Percentiles rank a stretch among this genome's conserved stretches.
These are phyloP conservation scores for Mionectes olivaceus DNA, from an alignment of 2,797 vertebrate genomes.

Conservation along the genomic window DNA sequence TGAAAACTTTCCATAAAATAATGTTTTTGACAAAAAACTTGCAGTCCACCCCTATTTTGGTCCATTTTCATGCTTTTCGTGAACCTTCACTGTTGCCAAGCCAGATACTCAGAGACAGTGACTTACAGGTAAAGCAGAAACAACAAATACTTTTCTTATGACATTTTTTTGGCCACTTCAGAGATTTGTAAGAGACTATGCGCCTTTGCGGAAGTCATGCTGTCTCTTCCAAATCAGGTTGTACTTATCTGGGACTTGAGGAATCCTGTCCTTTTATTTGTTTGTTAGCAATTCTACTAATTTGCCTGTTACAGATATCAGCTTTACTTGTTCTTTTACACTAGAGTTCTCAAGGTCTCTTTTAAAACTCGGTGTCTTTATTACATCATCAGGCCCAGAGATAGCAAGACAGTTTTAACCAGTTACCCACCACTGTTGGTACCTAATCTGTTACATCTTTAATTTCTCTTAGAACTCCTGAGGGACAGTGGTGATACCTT, in stretches of 20 bases:
- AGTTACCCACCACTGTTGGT: background rate
- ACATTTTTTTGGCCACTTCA: background rate
- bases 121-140: background rate
- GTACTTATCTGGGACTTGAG: background rate
- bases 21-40: background rate
- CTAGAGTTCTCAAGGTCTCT: background rate
- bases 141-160: background rate
- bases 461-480: background rate
- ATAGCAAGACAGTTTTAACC: background rate
- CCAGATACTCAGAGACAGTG: background rate
- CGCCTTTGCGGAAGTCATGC: background rate
- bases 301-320: background rate
- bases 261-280: background rate
- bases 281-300: background rate
- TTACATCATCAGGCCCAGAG: background rate
- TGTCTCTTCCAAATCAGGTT: background rate
- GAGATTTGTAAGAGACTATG: background rate
- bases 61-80: background rate
- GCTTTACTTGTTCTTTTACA: background rate
- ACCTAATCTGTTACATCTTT: background rate
- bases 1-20: background rate
- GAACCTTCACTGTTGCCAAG: background rate
- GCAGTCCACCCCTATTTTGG: background rate
- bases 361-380: background rate
- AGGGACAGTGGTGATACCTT: accelerated